A percentile compares a stretch with the other conserved stretches of the same genome.
Evolutionary conservation across 2,113 vertebrate species (phyloP).

Genomic region (Rhegmatorhina hoffmannsi): DNA sequence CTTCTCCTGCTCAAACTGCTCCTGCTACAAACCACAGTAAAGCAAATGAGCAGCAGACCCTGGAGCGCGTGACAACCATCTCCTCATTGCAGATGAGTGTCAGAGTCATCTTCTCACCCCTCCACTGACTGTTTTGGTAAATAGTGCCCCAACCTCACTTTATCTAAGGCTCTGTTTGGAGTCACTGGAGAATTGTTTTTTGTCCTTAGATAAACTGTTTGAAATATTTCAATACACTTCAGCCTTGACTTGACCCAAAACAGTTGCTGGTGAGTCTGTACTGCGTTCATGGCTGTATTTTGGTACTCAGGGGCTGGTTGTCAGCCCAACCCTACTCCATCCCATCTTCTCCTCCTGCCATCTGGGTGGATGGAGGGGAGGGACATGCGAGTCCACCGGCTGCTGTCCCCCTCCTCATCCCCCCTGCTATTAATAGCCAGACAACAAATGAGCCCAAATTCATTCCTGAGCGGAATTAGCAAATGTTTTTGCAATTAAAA

Average conservation of each 20-base stretch:
- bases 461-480: slow-evolving; percentile 68
- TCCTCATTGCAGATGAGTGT: neutral
- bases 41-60: neutral
- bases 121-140: neutral
- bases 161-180: neutral
- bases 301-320: neutral
- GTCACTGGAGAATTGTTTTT: neutral
- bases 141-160: neutral
- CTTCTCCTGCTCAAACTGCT: neutral
- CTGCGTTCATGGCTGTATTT: neutral
- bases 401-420: slow-evolving; percentile 30
- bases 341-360: neutral
- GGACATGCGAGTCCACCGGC: slow-evolving; percentile 23
- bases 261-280: neutral
- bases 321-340: neutral
- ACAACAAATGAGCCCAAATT: slow-evolving; percentile 59
- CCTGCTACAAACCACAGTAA: neutral
- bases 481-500: slow-evolving; percentile 77
- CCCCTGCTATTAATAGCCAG: slow-evolving; percentile 66
- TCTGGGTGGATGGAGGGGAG: neutral
- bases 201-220: neutral
- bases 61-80: neutral
- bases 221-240: neutral
- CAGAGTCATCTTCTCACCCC: neutral
- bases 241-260: neutral